phyloP scores from a whole-genome alignment of 2,797 vertebrate genomes.

The Lepilemur septentrionalis region DNA sequence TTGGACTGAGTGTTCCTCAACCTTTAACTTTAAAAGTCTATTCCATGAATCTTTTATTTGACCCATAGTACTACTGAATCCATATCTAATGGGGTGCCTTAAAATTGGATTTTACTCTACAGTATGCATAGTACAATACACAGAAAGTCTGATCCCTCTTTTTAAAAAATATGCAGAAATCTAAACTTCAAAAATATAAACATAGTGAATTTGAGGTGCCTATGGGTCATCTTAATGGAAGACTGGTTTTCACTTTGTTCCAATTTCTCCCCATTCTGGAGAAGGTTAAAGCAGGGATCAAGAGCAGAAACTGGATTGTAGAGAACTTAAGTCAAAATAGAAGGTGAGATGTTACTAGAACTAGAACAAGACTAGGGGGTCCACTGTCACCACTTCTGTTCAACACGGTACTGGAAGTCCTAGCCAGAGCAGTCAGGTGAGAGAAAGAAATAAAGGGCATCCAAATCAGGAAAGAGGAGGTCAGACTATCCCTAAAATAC shows the following conservation, averaged over 20 bases:
- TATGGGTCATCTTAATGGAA: background rate
- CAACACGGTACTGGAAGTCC: too few species aligned
- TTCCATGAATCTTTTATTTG: background rate
- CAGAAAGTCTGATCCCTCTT: background rate
- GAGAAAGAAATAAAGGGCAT: too few species aligned
- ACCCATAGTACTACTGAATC: background rate
- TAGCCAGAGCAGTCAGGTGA: too few species aligned
- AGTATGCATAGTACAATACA: background rate
- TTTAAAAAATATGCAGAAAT: background rate
- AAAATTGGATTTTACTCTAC: background rate
- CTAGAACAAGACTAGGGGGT: too few species aligned
- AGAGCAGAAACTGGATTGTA: background rate
- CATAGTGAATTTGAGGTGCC: background rate
- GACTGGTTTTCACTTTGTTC: constrained; percentile 18
- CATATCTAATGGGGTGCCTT: background rate
- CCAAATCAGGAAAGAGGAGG: too few species aligned
- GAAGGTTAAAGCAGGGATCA: background rate
- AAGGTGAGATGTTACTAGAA: background rate
- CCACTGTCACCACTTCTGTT: too few species aligned
- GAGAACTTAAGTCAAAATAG: background rate
- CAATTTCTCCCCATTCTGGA: background rate
- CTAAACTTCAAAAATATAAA: background rate
- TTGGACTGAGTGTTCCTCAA: background rate
- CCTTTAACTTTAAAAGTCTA: background rate
- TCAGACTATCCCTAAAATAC: too few species aligned